Evolutionary conservation across 2,113 vertebrate genomes (phyloP).

Genomic region (Pomatorhinus ruficollis): DNA sequence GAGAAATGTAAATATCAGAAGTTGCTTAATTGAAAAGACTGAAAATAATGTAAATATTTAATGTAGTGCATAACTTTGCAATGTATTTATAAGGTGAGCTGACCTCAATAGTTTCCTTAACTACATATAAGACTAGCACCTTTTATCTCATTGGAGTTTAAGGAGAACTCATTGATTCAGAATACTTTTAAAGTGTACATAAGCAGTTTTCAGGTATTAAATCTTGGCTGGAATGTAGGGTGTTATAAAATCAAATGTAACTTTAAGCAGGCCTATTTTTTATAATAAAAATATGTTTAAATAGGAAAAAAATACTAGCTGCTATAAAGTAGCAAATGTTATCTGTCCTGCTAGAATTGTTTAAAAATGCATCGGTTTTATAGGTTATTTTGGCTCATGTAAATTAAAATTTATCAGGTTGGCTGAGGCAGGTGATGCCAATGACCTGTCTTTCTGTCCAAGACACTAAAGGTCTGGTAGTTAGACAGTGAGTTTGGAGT

Average conservation of each 20-base stretch:
- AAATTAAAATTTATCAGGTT: slow-evolving; percentile 9
- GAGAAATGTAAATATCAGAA: slow-evolving; percentile 60
- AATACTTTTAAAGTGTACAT: slow-evolving; percentile 46
- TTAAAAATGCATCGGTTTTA: slow-evolving; percentile 46
- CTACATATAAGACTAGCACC: slow-evolving; percentile 40
- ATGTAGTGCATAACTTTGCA: slow-evolving; percentile 40
- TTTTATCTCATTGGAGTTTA: slow-evolving; percentile 58
- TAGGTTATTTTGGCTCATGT: neutral
- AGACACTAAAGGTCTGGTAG: neutral
- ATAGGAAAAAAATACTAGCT: slow-evolving; percentile 49
- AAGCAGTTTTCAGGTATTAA: slow-evolving; percentile 62
- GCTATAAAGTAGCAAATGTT: slow-evolving; percentile 24
- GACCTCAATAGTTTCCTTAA: slow-evolving; percentile 47
- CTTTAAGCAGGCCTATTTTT: slow-evolving; percentile 47
- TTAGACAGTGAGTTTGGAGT: neutral
- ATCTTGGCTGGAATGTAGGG: slow-evolving; percentile 32
- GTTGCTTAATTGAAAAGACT: slow-evolving; percentile 32
- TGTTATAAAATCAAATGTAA: slow-evolving; percentile 60
- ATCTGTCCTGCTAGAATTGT: slow-evolving; percentile 1
- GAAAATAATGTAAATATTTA: slow-evolving; percentile 66
- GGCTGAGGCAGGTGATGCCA: neutral
- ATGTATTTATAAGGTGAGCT: slow-evolving; percentile 66
- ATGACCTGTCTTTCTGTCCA: neutral
- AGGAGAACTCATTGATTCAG: slow-evolving; percentile 49
- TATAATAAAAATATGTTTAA: slow-evolving; percentile 42